These are phyloP conservation scores for Agrochola lychnidis DNA, from an alignment of 2,888 invertebrate genomes.

Conservation along the genomic window DNA sequence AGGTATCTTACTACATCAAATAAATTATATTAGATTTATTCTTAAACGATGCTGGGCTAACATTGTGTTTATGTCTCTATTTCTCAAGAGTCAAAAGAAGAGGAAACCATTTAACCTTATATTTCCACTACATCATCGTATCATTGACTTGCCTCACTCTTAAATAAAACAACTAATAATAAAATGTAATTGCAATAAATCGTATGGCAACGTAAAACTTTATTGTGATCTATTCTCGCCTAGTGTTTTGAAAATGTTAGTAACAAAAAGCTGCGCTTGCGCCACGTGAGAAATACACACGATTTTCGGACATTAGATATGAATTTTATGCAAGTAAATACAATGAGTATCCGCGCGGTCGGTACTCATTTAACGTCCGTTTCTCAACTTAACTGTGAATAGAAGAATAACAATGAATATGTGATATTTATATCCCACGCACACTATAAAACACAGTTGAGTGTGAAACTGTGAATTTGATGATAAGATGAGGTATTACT, in stretches of 20 bases:
- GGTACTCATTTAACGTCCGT: conserved; percentile 17
- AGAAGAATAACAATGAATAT: conserved; percentile 32
- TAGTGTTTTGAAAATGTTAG: background rate
- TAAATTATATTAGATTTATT: conserved; percentile 16
- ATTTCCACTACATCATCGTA: conserved; percentile 1
- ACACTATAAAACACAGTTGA: conserved; percentile 5
- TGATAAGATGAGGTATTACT: background rate
- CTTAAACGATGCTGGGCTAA: background rate
- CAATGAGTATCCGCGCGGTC: conserved; percentile 16
- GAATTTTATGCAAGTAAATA: conserved; percentile 18
- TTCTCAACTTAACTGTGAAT: conserved; percentile 34
- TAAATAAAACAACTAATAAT: conserved; percentile 20
- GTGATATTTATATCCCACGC: conserved; percentile 29
- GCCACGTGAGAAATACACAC: conserved; percentile 31
- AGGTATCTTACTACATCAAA: conserved; percentile 10
- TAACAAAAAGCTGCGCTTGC: conserved; percentile 36
- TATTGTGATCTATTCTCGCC: background rate
- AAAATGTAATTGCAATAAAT: conserved; percentile 22
- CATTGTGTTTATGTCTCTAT: conserved; percentile 6
- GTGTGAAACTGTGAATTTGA: conserved; percentile 34
- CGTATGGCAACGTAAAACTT: conserved; percentile 28
- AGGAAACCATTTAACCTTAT: conserved; percentile 15
- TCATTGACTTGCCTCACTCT: conserved; percentile 3
- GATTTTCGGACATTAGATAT: conserved; percentile 33
- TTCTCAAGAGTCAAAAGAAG: conserved; percentile 9